Evolutionary conservation across 2,113 vertebrate species (phyloP), one percentile per base, ranked within the genome.

Genomic region (Typhlomys cinereus): DNA sequence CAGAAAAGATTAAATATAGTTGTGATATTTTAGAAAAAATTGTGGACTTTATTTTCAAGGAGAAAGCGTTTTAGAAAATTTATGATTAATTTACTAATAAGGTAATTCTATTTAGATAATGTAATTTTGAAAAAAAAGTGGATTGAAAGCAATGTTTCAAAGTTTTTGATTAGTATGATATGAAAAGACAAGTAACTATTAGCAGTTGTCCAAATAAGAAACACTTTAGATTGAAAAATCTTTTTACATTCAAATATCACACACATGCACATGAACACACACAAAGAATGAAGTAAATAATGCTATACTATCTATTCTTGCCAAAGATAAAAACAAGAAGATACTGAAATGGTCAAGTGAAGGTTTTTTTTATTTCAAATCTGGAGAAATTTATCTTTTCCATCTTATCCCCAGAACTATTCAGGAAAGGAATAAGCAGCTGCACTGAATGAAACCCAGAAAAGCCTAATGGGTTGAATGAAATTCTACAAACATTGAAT

Each of bases 171-270:
- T 62, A 75, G 88, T n/a, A 20, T 52, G 59, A 61, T 9, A 57
- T 8, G 7, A 4, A 57, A 21, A 44, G 76, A 80, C 3, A 59
- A 29, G 25, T 80, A 89, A 21, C 29, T 52, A 61, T n/a, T 25
- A 76, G n/a, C 2, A 34, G 20, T 44, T 82, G 8, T 73, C 41
- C 46, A 61, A 36, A 76, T 46, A 17, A 23, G 36, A 57, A 78
- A 71, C 31, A 31, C 41, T 78, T 31, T 69, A 66, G 12, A 41
- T 4, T 64, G 4, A 15, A 44, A 44, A 41, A 14, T 10, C 1
- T 95, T 71, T 88, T 93, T 29, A 44, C 25, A 36, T n/a, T n/a
- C n/a, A n/a, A n/a, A n/a, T n/a, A n/a, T 73, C 50, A 61, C 7
- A 48, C 18, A 13, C 27, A 48, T 27, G 14, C 21, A 29, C 39